phyloP scores from a whole-genome alignment of 2,113 vertebrate genomes.

The Brachypteracias leptosomus region DNA sequence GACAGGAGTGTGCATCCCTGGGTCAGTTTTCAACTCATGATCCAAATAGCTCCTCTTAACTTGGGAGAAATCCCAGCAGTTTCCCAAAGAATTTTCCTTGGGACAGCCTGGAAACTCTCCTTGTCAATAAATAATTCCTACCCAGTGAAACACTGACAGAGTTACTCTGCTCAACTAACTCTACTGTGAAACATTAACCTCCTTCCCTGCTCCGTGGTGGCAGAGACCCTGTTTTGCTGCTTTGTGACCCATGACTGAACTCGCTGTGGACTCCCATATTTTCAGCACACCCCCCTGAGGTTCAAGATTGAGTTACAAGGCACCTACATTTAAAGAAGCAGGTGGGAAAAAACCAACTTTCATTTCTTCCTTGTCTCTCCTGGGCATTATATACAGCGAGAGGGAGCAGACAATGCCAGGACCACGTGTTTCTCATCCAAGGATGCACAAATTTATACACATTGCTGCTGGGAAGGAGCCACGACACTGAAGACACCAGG shows the following conservation, averaged over 20 bases:
- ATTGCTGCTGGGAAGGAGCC: background rate
- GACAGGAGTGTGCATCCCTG: background rate
- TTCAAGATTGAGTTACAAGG: background rate
- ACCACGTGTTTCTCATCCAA: background rate
- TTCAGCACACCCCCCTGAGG: background rate
- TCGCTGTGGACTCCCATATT: background rate
- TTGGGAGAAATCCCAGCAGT: background rate
- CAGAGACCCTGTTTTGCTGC: background rate
- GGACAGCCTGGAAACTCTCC: background rate
- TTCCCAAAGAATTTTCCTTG: conserved; percentile 11
- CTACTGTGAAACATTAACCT: conserved; percentile 22
- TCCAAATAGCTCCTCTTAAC: background rate
- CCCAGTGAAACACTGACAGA: conserved; percentile 38
- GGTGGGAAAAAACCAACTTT: background rate
- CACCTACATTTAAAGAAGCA: background rate
- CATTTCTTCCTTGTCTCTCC: background rate
- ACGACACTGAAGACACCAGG: background rate
- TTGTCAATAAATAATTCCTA: conserved; percentile 49
- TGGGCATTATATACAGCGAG: background rate
- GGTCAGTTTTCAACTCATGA: background rate
- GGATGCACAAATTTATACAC: background rate
- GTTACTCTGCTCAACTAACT: background rate
- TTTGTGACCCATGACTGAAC: background rate
- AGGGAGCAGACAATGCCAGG: background rate
- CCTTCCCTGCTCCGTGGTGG: background rate